Evolutionary conservation across 2,113 vertebrate genomes (phyloP).

Genomic region (Seriola quinqueradiata): DNA sequence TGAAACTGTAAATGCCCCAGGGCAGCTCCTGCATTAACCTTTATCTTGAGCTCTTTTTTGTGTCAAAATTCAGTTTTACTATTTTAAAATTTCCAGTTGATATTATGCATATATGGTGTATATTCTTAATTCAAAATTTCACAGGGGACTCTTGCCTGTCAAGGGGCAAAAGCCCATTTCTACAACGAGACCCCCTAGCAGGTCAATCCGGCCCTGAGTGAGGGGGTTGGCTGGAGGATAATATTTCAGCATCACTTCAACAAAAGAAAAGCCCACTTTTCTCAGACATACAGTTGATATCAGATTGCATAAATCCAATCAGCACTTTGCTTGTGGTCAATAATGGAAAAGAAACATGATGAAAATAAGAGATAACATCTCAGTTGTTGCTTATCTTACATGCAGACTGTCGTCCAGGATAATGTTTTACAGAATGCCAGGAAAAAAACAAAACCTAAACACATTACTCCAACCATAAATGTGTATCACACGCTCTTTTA

Average conservation of each 20-base stretch:
- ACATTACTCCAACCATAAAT: neutral
- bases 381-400: neutral
- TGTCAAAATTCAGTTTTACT: no score
- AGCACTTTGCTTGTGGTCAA: slow-evolving; percentile 16
- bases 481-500: neutral
- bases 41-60: no score
- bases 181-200: neutral
- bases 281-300: slow-evolving; percentile 16
- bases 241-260: slow-evolving; percentile 24
- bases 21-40: no score
- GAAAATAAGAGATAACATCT: slow-evolving; percentile 25
- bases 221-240: neutral
- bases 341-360: slow-evolving; percentile 41
- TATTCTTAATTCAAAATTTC: no score
- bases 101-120: no score
- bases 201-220: neutral
- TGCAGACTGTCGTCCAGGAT: neutral
- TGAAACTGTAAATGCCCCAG: no score
- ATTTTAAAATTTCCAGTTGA: no score
- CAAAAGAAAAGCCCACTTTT: slow-evolving; percentile 9
- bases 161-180: neutral
- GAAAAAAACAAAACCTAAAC: neutral
- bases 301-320: slow-evolving; percentile 29
- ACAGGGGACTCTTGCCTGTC: no score
- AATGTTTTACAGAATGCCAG: slow-evolving; percentile 11